Conservation (phyloP, 1,140 invertebrate genomes). For the Tachypleus tridentatus region DNA sequence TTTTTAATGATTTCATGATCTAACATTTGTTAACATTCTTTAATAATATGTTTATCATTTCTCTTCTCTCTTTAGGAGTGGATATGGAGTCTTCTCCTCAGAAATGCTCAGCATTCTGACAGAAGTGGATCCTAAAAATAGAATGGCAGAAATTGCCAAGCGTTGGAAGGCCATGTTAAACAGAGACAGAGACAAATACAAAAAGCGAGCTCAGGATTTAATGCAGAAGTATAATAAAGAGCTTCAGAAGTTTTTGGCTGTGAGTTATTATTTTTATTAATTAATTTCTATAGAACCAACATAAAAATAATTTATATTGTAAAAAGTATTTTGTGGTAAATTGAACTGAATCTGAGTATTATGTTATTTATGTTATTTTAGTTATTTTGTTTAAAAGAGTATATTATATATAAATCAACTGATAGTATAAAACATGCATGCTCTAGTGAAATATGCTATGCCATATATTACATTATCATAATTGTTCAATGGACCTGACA, state of each 20-base stretch:
- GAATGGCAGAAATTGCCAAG: conserved; percentile 28
- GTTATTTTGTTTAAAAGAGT: too few relatives aligned
- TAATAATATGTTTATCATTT: too few relatives aligned
- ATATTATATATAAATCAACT: too few relatives aligned
- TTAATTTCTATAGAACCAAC: not conserved
- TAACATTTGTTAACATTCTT: too few relatives aligned
- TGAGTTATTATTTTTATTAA: conserved; percentile 14
- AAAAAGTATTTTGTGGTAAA: too few relatives aligned
- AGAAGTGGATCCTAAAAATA: conserved; percentile 23
- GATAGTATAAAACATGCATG: too few relatives aligned
- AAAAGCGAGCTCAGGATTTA: conserved; percentile 26
- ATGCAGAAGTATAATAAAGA: conserved; percentile 33
- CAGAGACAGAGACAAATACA: conserved; percentile 32
- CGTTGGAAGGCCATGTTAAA: conserved; percentile 31
- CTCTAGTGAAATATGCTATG: too few relatives aligned
- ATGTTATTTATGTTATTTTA: too few relatives aligned
- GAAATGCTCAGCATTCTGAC: conserved; percentile 26
- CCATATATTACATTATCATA: too few relatives aligned
- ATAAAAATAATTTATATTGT: not conserved
- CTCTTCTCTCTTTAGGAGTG: conserved; percentile 27
- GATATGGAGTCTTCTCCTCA: conserved; percentile 33
- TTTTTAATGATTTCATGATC: too few relatives aligned
- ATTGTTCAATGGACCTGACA: too few relatives aligned
- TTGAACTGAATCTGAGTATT: too few relatives aligned
- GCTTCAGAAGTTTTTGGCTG: conserved; percentile 36